Conservation (phyloP, 2,888 invertebrate species). For the Heliconius hortense region DNA sequence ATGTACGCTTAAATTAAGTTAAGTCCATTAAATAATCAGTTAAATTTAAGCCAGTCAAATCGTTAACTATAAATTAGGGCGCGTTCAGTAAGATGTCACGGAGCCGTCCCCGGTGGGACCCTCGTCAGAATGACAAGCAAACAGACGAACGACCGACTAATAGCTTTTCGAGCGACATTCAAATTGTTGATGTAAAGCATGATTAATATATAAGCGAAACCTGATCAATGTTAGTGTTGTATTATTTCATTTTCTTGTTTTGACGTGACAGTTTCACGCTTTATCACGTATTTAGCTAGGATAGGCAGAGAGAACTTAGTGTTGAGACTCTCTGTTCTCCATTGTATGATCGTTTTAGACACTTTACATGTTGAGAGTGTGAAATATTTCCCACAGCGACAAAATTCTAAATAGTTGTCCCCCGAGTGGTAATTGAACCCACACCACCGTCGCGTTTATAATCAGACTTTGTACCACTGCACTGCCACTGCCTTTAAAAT, state of each 20-base stretch:
- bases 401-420: no score
- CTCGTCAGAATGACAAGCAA: slow-evolving; percentile 14
- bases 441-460: no score
- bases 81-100: slow-evolving; percentile 15
- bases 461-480: no score
- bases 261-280: neutral
- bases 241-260: neutral
- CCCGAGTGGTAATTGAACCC: no score
- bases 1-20: no score
- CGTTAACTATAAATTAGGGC: slow-evolving; percentile 18
- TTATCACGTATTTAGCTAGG: neutral
- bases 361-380: no score
- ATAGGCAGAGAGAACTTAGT: no score
- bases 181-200: neutral
- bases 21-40: neutral
- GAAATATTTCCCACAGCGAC: no score
- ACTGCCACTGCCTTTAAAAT: no score
- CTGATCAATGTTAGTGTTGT: neutral
- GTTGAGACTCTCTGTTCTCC: no score
- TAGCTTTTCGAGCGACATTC: neutral
- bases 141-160: slow-evolving; percentile 9
- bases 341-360: no score
- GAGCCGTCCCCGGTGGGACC: neutral
- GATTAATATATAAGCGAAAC: neutral
- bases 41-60: slow-evolving; percentile 1